Evolutionary conservation across 2,888 invertebrate genomes (phyloP).

Genomic region (Xylocampa areola): DNA sequence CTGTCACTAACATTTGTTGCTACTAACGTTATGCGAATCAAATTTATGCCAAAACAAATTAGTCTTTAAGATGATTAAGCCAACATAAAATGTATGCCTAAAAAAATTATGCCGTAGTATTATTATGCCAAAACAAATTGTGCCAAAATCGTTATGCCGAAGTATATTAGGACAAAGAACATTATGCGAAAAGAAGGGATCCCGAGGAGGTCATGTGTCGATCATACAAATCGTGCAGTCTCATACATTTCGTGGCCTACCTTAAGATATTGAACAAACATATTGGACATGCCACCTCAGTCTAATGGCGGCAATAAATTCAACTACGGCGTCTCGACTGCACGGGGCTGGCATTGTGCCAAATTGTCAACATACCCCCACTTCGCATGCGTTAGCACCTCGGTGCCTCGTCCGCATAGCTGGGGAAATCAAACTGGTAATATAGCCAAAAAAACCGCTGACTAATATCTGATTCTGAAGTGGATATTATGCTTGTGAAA

Average conservation of each 20-base stretch:
- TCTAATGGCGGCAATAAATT: slow-evolving; percentile 50
- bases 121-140: too few relatives aligned
- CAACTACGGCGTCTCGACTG: slow-evolving; percentile 42
- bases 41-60: too few relatives aligned
- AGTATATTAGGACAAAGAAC: too few relatives aligned
- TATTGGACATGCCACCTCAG: slow-evolving; percentile 10
- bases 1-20: too few relatives aligned
- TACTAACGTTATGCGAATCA: too few relatives aligned
- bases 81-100: too few relatives aligned
- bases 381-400: slow-evolving; percentile 43
- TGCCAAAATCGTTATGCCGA: too few relatives aligned
- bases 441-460: neutral
- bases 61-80: too few relatives aligned
- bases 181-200: too few relatives aligned
- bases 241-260: slow-evolving; percentile 11
- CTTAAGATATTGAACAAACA: slow-evolving; percentile 41
- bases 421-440: slow-evolving; percentile 13
- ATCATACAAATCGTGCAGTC: too few relatives aligned
- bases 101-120: too few relatives aligned
- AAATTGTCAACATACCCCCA: slow-evolving; percentile 42
- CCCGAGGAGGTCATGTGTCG: too few relatives aligned
- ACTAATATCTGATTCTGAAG: neutral
- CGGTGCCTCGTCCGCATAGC: slow-evolving; percentile 1
- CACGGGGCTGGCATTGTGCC: slow-evolving; percentile 42
- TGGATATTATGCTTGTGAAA: neutral